Evolutionary conservation across 2,797 vertebrate species (phyloP).

Genomic region (Coendou prehensilis): DNA sequence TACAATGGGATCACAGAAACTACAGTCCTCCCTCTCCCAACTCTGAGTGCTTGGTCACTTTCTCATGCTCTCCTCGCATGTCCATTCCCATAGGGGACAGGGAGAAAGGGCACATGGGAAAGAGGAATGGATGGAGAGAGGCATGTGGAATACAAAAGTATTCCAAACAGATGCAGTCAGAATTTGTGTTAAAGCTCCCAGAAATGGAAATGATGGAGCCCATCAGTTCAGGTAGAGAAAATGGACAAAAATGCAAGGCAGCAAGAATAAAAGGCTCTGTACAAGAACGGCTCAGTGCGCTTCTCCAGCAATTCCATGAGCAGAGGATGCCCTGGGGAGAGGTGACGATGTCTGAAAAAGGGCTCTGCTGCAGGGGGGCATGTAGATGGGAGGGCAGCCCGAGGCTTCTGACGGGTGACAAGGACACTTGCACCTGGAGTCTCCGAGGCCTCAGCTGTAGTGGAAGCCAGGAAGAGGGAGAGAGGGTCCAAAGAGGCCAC

Average conservation of each 20-base stretch:
- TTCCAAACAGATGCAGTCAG: background rate
- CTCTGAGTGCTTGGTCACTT: background rate
- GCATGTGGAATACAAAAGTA: background rate
- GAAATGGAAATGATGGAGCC: background rate
- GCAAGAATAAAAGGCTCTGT: background rate
- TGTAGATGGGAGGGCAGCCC: rapidly evolving
- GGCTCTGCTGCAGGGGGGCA: too few species aligned
- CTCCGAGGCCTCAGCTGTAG: background rate
- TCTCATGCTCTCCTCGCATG: slow-evolving; percentile 11
- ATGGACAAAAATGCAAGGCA: background rate
- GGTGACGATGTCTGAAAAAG: rapidly evolving
- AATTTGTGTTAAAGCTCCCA: background rate
- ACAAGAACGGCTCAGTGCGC: background rate
- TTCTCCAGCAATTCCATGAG: background rate
- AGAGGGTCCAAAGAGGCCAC: background rate
- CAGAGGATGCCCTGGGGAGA: background rate
- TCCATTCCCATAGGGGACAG: background rate
- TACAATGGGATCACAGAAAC: background rate
- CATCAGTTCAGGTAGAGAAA: background rate
- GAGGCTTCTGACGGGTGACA: background rate
- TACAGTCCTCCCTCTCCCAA: background rate
- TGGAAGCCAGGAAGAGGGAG: background rate
- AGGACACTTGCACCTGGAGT: background rate
- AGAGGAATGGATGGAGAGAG: background rate
- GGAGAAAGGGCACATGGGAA: background rate